phyloP scores from a whole-genome alignment of 2,888 invertebrate genomes.

The Papilio demoleus region DNA sequence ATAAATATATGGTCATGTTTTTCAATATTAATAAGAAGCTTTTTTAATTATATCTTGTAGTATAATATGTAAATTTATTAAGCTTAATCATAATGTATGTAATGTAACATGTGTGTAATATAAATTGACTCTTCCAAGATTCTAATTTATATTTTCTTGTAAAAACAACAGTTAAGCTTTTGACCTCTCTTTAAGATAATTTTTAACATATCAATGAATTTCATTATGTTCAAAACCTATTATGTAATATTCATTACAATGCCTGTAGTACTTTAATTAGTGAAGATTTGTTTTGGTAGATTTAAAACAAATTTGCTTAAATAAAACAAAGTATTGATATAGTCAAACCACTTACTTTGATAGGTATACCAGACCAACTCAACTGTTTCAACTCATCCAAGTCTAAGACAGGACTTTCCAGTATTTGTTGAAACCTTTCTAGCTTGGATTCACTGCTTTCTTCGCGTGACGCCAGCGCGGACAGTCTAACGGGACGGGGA shows the following conservation, averaged over 20 bases:
- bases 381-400: slow-evolving; percentile 93
- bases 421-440: slow-evolving; percentile 91
- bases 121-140: too few relatives aligned
- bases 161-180: slow-evolving; percentile 1
- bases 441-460: slow-evolving; percentile 91
- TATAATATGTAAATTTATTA: too few relatives aligned
- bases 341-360: slow-evolving; percentile 86
- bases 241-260: background rate
- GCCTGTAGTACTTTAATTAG: too few relatives aligned
- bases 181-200: background rate
- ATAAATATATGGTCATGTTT: background rate
- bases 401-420: slow-evolving; percentile 90
- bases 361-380: slow-evolving; percentile 98
- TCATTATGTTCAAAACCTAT: background rate
- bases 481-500: slow-evolving; percentile 87
- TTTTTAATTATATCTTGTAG: too few relatives aligned
- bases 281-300: too few relatives aligned
- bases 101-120: too few relatives aligned
- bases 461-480: slow-evolving; percentile 83
- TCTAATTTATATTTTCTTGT: background rate
- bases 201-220: background rate
- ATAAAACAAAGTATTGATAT: background rate
- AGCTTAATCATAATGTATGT: too few relatives aligned
- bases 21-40: background rate
- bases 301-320: too few relatives aligned